A percentile compares a stretch with the other conserved stretches of the same genome.
Evolutionary conservation across 2,888 invertebrate genomes (phyloP).

Genomic region (Yponomeuta plumbellus): DNA sequence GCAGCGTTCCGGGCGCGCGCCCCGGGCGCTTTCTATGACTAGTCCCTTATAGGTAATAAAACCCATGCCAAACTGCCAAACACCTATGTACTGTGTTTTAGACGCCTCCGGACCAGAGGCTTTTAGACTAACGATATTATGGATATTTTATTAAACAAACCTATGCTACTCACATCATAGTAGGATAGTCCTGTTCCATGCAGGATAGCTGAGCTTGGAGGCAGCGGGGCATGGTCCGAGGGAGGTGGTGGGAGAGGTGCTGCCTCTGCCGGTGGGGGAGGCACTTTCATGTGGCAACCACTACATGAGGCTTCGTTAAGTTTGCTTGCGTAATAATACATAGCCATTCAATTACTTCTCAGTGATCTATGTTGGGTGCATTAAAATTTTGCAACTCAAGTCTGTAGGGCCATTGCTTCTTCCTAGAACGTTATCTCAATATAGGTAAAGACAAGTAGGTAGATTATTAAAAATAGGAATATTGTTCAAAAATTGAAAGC

Average conservation of each 20-base stretch:
- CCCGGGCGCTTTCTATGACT: too few relatives aligned
- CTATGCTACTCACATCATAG: slow-evolving; percentile 56
- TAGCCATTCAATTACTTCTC: slow-evolving; percentile 73
- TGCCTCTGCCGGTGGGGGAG: slow-evolving; percentile 51
- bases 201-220: slow-evolving; percentile 50
- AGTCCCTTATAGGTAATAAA: too few relatives aligned
- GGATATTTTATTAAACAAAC: background rate
- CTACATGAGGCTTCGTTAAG: slow-evolving; percentile 80
- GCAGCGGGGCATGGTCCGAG: slow-evolving; percentile 51
- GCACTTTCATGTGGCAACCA: slow-evolving; percentile 68
- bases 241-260: slow-evolving; percentile 53
- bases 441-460: background rate
- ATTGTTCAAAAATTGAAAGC: background rate
- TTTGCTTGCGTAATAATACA: slow-evolving; percentile 84
- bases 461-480: background rate
- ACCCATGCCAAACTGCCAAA: too few relatives aligned
- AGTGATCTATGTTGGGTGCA: background rate
- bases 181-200: slow-evolving; percentile 63
- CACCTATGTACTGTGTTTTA: too few relatives aligned
- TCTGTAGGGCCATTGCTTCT: background rate
- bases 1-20: too few relatives aligned
- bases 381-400: background rate
- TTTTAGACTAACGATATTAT: too few relatives aligned
- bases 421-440: background rate
- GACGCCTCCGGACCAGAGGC: too few relatives aligned